phyloP scores from a whole-genome alignment of 2,888 invertebrate species.

The Caenorhabditis angaria region DNA sequence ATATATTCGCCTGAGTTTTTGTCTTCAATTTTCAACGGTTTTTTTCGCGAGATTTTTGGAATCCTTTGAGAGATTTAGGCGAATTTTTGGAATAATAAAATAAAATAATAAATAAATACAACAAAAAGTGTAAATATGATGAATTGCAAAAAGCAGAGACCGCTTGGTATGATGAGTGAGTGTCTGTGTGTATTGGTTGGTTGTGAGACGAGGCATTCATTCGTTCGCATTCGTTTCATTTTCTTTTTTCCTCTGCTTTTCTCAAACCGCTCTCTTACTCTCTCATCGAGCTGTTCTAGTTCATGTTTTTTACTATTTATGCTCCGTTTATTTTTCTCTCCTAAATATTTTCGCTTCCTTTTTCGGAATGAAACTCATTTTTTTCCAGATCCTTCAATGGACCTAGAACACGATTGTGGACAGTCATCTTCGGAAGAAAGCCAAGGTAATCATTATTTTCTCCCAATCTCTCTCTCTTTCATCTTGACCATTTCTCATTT shows the following conservation, averaged over 20 bases:
- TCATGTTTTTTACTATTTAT: slow-evolving; percentile 37
- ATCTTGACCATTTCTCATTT: slow-evolving; percentile 6
- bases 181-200: not conserved
- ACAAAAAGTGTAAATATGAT: slow-evolving; percentile 4
- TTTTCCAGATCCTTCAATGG: slow-evolving; percentile 9
- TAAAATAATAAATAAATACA: not conserved
- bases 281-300: slow-evolving; percentile 40
- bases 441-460: slow-evolving; percentile 22
- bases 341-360: slow-evolving; percentile 18
- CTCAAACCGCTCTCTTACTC: slow-evolving; percentile 9
- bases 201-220: slow-evolving; percentile 21
- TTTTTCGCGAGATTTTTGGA: no score
- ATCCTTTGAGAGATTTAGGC: no score
- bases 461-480: not conserved
- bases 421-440: slow-evolving; percentile 39
- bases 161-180: slow-evolving; percentile 4
- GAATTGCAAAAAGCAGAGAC: slow-evolving; percentile 4
- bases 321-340: slow-evolving; percentile 26
- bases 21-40: no score
- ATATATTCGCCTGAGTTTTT: not conserved
- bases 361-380: not conserved
- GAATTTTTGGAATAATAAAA: not conserved
- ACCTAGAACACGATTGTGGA: slow-evolving; percentile 34
- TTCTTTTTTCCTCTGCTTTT: slow-evolving; percentile 15
- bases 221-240: slow-evolving; percentile 22